These are phyloP conservation scores for Dysidea cf. avara DNA, from an alignment of 37 sponge, comb jelly and placozoan species.

Conservation along the genomic window DNA sequence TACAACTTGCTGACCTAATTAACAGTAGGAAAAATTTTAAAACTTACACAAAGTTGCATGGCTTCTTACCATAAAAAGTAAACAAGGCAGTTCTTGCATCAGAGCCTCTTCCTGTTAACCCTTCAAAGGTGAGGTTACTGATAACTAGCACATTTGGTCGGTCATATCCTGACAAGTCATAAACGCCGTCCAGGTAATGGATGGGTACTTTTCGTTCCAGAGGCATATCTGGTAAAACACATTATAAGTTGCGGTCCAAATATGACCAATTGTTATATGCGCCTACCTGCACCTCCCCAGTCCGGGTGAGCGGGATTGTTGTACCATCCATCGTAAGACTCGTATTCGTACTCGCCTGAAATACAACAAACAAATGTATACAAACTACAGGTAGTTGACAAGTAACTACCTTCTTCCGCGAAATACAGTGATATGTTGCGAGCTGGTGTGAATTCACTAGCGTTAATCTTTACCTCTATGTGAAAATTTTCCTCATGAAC, in stretches of 20 bases:
- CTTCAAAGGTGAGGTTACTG: slow-evolving; percentile 35
- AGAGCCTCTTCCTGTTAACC: slow-evolving; percentile 34
- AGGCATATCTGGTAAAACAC: background rate
- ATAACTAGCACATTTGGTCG: slow-evolving; percentile 33
- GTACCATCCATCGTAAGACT: slow-evolving; percentile 70
- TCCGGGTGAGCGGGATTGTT: slow-evolving; percentile 60
- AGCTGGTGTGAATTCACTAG: too few relatives aligned
- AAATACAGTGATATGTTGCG: too few relatives aligned
- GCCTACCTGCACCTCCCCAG: slow-evolving; percentile 53
- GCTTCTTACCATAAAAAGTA: slow-evolving; percentile 51
- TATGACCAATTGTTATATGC: background rate
- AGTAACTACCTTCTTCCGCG: too few relatives aligned
- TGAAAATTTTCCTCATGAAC: too few relatives aligned
- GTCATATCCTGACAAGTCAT: slow-evolving; percentile 33
- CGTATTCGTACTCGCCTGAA: slow-evolving; percentile 64
- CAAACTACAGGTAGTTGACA: too few relatives aligned
- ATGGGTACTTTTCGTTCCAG: slow-evolving; percentile 18
- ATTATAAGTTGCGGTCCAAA: background rate
- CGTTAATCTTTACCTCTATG: too few relatives aligned
- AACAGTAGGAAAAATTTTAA: background rate
- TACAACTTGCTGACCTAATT: slow-evolving; percentile 62
- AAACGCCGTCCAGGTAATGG: slow-evolving; percentile 45
- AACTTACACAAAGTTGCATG: background rate
- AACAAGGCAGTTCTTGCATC: slow-evolving; percentile 28
- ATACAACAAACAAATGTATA: too few relatives aligned